Base-by-base conservation (phyloP, 2,888 invertebrate genomes). In the Hecatera dysodea region DNA sequence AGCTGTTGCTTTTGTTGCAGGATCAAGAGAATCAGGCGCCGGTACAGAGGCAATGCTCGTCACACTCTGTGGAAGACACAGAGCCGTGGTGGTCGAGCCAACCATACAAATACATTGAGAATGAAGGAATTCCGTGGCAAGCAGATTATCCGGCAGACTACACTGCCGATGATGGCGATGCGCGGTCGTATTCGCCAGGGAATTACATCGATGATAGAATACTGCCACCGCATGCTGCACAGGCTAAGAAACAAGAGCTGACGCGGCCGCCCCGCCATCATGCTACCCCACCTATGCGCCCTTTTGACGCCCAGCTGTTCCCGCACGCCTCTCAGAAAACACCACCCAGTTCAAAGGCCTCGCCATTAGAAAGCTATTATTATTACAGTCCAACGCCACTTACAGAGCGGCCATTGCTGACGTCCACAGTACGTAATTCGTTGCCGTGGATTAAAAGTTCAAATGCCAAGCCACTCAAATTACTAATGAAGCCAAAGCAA, bases 121-220 rank as follows among this genome's bases (percentile, higher is more conserved):
- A 59, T 4, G 73, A 65, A 15, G 52, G 29, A 29, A 24, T 52
- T 56, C 61, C 50, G 9, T 74, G 75, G 75, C 50, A 36, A n/a
- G 29, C 56, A 50, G 74, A 67, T 67, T 67, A 67, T 67, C 29
- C 24, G n/a, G n/a, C 42, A 44, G 68, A 67, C 52, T 67, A 74
- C 59, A 53, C 62, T 33, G 62, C 59, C 8, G 68, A 67, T 39
- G 75, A 74, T 24, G 57, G 61, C 1, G 67, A 73, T 33, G 1
- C 66, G 22, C 36, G n/a, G 7, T 22, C 46, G 22, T 22, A 59
- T 39, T 17, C 36, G 3, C 24, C n/a, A 55, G 42, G 24, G 11
- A 57, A 15, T 15, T 24, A 69, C n/a, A 24, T 5, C 22, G 56
- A 62, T n/a, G 24, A 22, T 15, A 62, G 63, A n/a, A 48, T 36